Base-by-base conservation (phyloP, 2,888 invertebrate genomes). In the Margaritifera margaritifera region DNA sequence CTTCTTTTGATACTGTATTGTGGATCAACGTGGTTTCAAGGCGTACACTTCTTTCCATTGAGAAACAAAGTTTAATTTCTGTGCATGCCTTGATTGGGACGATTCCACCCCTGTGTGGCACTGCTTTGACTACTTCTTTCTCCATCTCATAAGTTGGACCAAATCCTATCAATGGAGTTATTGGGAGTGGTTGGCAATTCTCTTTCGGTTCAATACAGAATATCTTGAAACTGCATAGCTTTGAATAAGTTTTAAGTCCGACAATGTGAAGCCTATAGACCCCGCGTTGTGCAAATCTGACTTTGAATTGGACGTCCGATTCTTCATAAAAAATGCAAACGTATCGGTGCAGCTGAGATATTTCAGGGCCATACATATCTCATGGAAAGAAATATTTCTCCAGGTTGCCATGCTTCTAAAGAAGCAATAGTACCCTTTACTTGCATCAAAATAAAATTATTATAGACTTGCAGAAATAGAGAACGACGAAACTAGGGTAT, bases 141-240 rank as follows among this genome's bases (percentile, higher is more conserved):
- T 69, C 75, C 0, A 76, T 75, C 50, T 67, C 74, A 24, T 59
- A 27, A 24, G 61, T 74, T 18, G 80, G 79, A 6, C 80, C 80
- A 58, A 72, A 81, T 0, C 80, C 80, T 22, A 77, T 59, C 4
- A 72, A 78, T 1, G 79, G 75, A 60, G 75, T 76, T 4, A 74
- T 59, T 6, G 79, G 79, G 20, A 71, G 64, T 20, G 78, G 77
- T 51, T 74, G 67, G 59, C 75, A 74, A 24, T 78, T 72, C 20
- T 71, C 72, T 61, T 70, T 62, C 0, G 71, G 76, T 27, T 72
- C 70, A 24, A 71, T 55, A 59, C 74, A 75, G 25, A 70, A 42
- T 27, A 79, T 72, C 50, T 79, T 79, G 54, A 79, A 78, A 22
- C 62, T 69, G 66, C 80, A 79, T 24, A 79, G 15, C 24, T 66